Conservation (phyloP, 2,888 invertebrate genomes). For the Cosmorhoe ocellata region DNA sequence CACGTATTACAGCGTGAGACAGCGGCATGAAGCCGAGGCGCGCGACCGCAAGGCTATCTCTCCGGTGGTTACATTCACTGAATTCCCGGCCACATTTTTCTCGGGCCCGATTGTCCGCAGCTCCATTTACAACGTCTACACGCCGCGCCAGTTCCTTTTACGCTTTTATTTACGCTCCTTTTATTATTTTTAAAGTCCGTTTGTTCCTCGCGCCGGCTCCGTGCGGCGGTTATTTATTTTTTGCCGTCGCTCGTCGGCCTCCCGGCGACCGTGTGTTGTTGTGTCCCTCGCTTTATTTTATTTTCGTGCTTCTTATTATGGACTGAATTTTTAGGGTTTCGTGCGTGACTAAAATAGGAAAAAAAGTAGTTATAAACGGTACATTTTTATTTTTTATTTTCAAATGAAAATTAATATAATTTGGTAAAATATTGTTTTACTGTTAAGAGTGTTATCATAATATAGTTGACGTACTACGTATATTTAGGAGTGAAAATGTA, state of each 20-base stretch:
- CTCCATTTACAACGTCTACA: slow-evolving; percentile 82
- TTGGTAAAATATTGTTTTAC: too few relatives aligned
- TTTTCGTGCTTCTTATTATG: slow-evolving; percentile 82
- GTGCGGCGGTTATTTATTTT: slow-evolving; percentile 79
- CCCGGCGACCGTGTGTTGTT: slow-evolving; percentile 82
- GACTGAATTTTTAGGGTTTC: slow-evolving; percentile 56
- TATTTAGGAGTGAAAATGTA: too few relatives aligned
- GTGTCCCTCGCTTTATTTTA: slow-evolving; percentile 81
- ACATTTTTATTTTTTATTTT: too few relatives aligned
- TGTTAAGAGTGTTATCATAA: too few relatives aligned
- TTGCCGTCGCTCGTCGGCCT: slow-evolving; percentile 68
- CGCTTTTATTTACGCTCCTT: slow-evolving; percentile 82
- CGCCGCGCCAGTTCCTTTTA: slow-evolving; percentile 81
- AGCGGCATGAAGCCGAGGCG: slow-evolving; percentile 47
- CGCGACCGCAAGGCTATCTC: slow-evolving; percentile 66
- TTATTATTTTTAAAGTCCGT: slow-evolving; percentile 82
- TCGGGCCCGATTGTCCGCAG: slow-evolving; percentile 78
- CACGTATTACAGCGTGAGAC: slow-evolving; percentile 58
- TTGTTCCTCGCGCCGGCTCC: slow-evolving; percentile 80
- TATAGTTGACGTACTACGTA: too few relatives aligned
- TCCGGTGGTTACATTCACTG: slow-evolving; percentile 74
- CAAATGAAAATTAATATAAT: too few relatives aligned
- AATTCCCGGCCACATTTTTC: slow-evolving; percentile 79
- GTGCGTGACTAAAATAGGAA: slow-evolving; percentile 19
- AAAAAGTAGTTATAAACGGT: not conserved